Base-by-base conservation (phyloP, 2,888 invertebrate species). In the Netelia melanura region DNA sequence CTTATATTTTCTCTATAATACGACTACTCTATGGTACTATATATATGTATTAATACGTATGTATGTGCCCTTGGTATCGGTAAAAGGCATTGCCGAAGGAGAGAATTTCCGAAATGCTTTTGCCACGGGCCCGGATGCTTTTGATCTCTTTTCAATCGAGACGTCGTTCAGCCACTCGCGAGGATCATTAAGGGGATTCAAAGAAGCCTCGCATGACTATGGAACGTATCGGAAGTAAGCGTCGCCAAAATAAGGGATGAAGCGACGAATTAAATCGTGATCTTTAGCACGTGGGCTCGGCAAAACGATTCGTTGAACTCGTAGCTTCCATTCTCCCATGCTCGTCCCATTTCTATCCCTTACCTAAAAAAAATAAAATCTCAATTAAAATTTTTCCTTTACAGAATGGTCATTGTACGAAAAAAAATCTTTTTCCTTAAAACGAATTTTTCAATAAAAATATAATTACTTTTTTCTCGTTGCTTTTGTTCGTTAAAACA, bases 71-170 rank as follows among this genome's bases (percentile, higher is more conserved):
- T 25, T 30, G 43, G 48, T 11, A 48, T 48, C 48, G 48, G 48
- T 48, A 48, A 48, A 21, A 58, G 74, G 67, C 58, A 67, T 81
- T 61, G 48, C 23, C 10, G 71, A 43, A 72, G 65, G 62, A 71
- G 48, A 72, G 77, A 84, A 81, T 84, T 84, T 81, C 64, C 79
- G 71, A 81, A 80, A 85, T 61, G 64, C 75, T 65, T 72, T 71
- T 68, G 65, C 81, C 56, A 80, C 76, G 78, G 21, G 80, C 86
- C 84, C 86, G 86, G 87, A 86, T 84, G 81, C 86, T 86, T 84
- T 87, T 87, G 86, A 87, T 87, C 87, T 87, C 87, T 87, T 83
- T 86, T 83, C 86, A 86, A 84, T 87, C 74, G 77, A 74, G 81
- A 74, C 82, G 81, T 86, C 81, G 48, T 67, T 86, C 72, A 68